Conservation (phyloP, 30 jellyfish, hydroid and myxozoan species). For the Clytia hemisphaerica region DNA sequence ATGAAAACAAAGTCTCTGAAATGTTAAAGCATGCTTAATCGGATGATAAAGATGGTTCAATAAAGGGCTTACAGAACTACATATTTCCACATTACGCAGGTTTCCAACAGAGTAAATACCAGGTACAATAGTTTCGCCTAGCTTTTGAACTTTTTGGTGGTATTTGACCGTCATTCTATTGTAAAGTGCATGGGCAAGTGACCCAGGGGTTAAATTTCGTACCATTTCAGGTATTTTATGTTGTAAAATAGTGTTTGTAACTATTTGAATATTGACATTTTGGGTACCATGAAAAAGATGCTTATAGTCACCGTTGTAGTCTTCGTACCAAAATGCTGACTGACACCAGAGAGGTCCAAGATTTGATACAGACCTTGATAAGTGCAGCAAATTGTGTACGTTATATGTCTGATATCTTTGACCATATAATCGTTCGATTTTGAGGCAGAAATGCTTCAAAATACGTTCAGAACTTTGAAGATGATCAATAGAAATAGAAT, state of each 20-base stretch:
- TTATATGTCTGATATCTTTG: neutral
- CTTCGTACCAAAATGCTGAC: slow-evolving; percentile 13
- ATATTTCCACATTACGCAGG: neutral
- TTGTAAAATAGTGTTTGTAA: neutral
- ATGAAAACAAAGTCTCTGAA: neutral
- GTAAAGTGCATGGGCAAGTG: neutral
- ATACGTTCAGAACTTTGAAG: neutral
- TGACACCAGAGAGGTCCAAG: slow-evolving; percentile 4
- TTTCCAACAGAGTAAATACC: neutral
- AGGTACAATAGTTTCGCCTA: neutral
- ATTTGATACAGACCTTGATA: neutral
- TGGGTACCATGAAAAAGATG: slow-evolving; percentile 6
- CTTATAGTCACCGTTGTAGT: slow-evolving; percentile 8
- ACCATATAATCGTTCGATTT: neutral
- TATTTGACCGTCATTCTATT: neutral
- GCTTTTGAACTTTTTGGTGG: neutral
- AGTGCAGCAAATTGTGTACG: neutral
- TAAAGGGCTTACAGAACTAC: neutral
- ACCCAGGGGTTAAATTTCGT: neutral
- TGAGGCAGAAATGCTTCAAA: neutral
- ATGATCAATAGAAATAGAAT: neutral
- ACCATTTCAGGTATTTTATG: slow-evolving; percentile 5
- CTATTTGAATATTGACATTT: slow-evolving; percentile 1
- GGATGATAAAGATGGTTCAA: neutral
- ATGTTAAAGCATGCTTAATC: neutral